Evolutionary conservation across 1,140 invertebrate species (phyloP).

Genomic region (Cylas formicarius): DNA sequence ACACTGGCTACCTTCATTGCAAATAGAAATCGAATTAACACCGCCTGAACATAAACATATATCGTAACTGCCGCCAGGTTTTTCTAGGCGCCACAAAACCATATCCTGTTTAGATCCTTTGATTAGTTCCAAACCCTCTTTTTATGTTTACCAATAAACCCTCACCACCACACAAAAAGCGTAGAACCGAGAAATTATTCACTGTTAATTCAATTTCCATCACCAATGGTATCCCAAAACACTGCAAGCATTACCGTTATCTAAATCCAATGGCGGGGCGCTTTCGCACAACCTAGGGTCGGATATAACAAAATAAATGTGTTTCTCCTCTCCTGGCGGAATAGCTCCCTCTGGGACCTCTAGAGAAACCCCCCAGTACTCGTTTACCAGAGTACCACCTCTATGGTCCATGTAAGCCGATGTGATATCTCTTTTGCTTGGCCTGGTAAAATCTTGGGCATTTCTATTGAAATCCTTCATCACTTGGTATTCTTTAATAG

Average conservation of each 20-base stretch:
- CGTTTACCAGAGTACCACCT: conserved; percentile 75
- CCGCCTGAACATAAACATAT: no score
- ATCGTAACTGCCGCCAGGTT: no score
- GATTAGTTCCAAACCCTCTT: no score
- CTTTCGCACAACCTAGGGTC: conserved; percentile 63
- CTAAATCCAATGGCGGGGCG: conserved; percentile 74
- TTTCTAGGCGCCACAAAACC: no score
- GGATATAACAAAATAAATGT: conserved; percentile 91
- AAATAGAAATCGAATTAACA: no score
- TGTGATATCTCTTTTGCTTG: conserved; percentile 43
- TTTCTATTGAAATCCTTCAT: conserved; percentile 24
- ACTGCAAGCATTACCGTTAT: conserved; percentile 65
- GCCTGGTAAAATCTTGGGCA: conserved; percentile 28
- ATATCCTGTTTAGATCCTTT: no score
- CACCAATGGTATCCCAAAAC: neutral
- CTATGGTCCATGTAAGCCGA: conserved; percentile 68
- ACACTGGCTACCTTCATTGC: conserved; percentile 31
- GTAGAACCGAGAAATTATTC: no score
- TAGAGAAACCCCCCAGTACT: conserved; percentile 83
- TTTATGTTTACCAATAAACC: no score
- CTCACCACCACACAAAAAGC: neutral
- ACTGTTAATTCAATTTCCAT: no score
- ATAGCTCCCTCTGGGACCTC: conserved; percentile 84
- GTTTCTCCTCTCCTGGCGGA: conserved; percentile 69
- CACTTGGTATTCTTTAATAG: conserved; percentile 23